A percentile compares a stretch with the other conserved stretches of the same genome.
Conservation (phyloP, 2,888 invertebrate genomes). For the Phytoseiulus persimilis region DNA sequence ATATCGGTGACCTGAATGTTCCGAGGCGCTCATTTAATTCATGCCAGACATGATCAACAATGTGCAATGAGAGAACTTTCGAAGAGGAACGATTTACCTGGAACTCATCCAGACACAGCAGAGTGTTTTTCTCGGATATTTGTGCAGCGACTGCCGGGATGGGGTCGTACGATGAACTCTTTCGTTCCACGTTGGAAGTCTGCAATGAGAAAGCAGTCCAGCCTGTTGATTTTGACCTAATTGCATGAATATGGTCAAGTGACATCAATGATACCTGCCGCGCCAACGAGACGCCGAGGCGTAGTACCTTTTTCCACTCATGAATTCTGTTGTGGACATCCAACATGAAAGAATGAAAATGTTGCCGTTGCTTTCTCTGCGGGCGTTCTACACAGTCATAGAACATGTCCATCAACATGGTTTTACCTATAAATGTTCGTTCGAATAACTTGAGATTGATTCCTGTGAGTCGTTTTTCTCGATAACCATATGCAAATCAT, state of each 20-base stretch:
- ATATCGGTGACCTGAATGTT: conserved; percentile 77
- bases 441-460: conserved; percentile 7
- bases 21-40: too few relatives aligned
- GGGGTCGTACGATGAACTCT: conserved; percentile 68
- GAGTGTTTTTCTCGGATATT: conserved; percentile 75
- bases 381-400: conserved; percentile 61
- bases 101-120: conserved; percentile 96
- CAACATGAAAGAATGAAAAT: conserved; percentile 95
- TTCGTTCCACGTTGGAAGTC: conserved; percentile 41
- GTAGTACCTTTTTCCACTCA: conserved; percentile 36
- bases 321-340: conserved; percentile 67
- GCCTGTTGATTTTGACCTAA: conserved; percentile 57
- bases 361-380: conserved; percentile 61
- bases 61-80: too few relatives aligned
- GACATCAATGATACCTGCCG: too few relatives aligned
- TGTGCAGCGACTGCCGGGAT: conserved; percentile 83
- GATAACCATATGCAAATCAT: background rate
- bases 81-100: conserved; percentile 71
- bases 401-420: conserved; percentile 98
- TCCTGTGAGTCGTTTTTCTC: background rate
- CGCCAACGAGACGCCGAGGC: too few relatives aligned
- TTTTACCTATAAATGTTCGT: conserved; percentile 72
- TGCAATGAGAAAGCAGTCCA: conserved; percentile 46
- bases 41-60: too few relatives aligned
- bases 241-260: conserved; percentile 76